Evolutionary conservation across 2,888 invertebrate genomes (phyloP).

Genomic region (Nephrocerus scutellatus): DNA sequence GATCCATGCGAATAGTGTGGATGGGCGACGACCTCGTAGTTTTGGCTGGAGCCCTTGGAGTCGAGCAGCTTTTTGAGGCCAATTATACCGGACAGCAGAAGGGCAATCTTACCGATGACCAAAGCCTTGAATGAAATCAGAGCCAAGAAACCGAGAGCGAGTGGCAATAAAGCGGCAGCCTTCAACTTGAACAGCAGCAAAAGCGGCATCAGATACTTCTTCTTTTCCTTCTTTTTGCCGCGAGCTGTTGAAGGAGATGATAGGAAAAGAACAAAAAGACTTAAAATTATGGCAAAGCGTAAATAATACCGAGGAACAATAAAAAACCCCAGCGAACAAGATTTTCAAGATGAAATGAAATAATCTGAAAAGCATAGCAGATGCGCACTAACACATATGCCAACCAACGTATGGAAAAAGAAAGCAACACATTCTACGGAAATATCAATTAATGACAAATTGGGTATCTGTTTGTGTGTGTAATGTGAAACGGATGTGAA

Average conservation of each 20-base stretch:
- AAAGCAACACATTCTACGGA: too few relatives aligned
- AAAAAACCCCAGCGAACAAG: too few relatives aligned
- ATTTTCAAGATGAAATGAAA: too few relatives aligned
- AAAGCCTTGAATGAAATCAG: slow-evolving; percentile 78
- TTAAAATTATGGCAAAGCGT: neutral
- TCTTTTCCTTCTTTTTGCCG: slow-evolving; percentile 72
- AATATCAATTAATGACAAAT: too few relatives aligned
- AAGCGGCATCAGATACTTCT: slow-evolving; percentile 68
- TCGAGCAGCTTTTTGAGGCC: slow-evolving; percentile 67
- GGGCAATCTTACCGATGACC: slow-evolving; percentile 74
- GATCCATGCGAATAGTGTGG: slow-evolving; percentile 56
- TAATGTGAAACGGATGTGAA: too few relatives aligned
- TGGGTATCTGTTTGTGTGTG: too few relatives aligned
- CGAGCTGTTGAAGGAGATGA: slow-evolving; percentile 54
- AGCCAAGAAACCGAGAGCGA: slow-evolving; percentile 69
- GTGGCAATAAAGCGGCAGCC: slow-evolving; percentile 68
- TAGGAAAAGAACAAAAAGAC: slow-evolving; percentile 4
- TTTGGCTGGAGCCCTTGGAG: slow-evolving; percentile 61
- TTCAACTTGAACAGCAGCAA: slow-evolving; percentile 72
- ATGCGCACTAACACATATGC: too few relatives aligned
- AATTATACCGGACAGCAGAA: slow-evolving; percentile 67
- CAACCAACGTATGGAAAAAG: too few relatives aligned
- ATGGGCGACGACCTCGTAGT: slow-evolving; percentile 70
- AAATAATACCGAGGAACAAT: too few relatives aligned
- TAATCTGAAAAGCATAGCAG: too few relatives aligned